A percentile compares a stretch with the other conserved stretches of the same genome.
These are phyloP conservation scores for Erebia palarica DNA, from an alignment of 2,888 invertebrate genomes.

Conservation along the genomic window DNA sequence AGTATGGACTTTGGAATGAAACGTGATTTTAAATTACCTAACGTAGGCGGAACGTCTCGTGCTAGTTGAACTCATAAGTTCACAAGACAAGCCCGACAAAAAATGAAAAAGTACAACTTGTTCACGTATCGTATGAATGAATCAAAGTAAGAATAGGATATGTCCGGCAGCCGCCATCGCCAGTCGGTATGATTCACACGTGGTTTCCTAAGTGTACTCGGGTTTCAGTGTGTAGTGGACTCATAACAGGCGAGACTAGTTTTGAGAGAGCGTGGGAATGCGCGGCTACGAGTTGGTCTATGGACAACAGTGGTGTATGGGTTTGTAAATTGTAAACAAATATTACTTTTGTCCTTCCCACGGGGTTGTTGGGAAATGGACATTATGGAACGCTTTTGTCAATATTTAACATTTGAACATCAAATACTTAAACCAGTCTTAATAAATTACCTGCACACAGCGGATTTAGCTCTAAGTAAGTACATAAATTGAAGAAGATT, in stretches of 20 bases:
- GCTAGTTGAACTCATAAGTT: not conserved
- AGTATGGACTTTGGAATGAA: too few relatives aligned
- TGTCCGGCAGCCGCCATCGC: not conserved
- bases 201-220: slow-evolving; percentile 27
- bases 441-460: too few relatives aligned
- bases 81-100: slow-evolving; percentile 1
- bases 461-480: too few relatives aligned
- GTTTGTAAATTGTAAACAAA: slow-evolving; percentile 25
- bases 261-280: slow-evolving; percentile 35
- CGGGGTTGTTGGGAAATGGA: not conserved
- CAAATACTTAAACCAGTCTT: too few relatives aligned
- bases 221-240: slow-evolving; percentile 26
- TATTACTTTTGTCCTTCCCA: slow-evolving; percentile 9
- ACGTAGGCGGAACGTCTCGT: not conserved
- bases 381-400: not conserved
- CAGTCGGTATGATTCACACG: slow-evolving; percentile 21
- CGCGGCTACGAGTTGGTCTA: slow-evolving; percentile 9
- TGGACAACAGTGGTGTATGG: slow-evolving; percentile 22
- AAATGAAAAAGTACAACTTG: slow-evolving; percentile 4
- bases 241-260: slow-evolving; percentile 22
- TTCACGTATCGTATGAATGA: not conserved
- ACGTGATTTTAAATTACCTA: too few relatives aligned
- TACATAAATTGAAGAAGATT: too few relatives aligned
- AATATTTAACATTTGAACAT: not conserved
- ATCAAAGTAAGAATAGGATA: not conserved